These are phyloP conservation scores for Busseola fusca DNA, from an alignment of 2,888 invertebrate genomes.

Conservation along the genomic window DNA sequence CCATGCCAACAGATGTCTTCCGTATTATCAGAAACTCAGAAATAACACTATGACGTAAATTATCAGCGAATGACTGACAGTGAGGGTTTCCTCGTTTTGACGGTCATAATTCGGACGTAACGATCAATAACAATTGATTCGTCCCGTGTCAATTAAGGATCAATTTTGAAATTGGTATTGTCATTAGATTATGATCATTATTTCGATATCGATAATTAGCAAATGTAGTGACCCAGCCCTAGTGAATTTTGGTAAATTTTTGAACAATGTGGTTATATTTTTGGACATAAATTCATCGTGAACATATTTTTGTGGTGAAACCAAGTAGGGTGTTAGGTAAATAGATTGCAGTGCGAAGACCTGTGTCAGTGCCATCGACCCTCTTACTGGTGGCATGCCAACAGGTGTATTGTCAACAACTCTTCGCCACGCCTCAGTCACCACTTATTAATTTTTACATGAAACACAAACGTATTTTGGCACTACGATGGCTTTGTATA, in stretches of 20 bases:
- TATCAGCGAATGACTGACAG: constrained; percentile 16
- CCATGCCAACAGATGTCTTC: constrained; percentile 54
- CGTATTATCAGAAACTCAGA: constrained; percentile 17
- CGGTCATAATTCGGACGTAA: constrained; percentile 10
- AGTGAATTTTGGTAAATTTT: constrained; percentile 3
- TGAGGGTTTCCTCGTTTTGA: constrained; percentile 13
- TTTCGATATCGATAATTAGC: constrained; percentile 31
- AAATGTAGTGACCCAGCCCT: background rate
- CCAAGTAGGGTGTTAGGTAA: background rate
- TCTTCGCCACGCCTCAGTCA: background rate
- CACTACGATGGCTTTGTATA: background rate
- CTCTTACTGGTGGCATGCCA: constrained; percentile 42
- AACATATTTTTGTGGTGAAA: background rate
- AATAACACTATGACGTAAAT: constrained; percentile 27
- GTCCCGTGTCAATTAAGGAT: constrained; percentile 21
- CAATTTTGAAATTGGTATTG: background rate
- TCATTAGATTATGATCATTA: background rate
- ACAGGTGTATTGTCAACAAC: constrained; percentile 47
- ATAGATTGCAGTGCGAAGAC: constrained; percentile 9
- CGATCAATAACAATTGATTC: constrained; percentile 29
- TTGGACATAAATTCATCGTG: background rate
- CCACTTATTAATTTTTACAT: background rate
- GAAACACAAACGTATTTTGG: constrained; percentile 4
- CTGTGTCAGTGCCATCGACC: constrained; percentile 27
- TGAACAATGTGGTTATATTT: background rate